phyloP scores from a whole-genome alignment of 1,140 invertebrate genomes.

The Ruditapes philippinarum region DNA sequence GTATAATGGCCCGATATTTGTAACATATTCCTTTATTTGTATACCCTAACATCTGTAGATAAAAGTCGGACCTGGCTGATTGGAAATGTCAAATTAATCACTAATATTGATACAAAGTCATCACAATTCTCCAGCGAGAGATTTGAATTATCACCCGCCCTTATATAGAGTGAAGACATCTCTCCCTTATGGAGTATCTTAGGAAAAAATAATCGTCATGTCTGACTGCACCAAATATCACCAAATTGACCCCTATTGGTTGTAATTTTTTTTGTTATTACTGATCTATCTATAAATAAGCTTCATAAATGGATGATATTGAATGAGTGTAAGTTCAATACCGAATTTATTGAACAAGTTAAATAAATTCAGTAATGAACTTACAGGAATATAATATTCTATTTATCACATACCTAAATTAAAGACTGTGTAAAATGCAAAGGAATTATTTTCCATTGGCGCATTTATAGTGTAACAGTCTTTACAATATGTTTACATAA shows the following conservation, averaged over 20 bases:
- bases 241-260: background rate
- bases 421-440: too few relatives aligned
- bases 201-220: background rate
- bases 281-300: too few relatives aligned
- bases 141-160: background rate
- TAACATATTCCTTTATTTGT: constrained; percentile 53
- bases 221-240: background rate
- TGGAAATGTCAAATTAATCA: constrained; percentile 63
- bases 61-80: constrained; percentile 34
- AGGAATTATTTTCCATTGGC: too few relatives aligned
- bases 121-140: constrained; percentile 36
- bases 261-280: too few relatives aligned
- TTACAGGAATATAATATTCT: too few relatives aligned
- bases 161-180: constrained; percentile 20
- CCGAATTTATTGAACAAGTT: too few relatives aligned
- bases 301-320: too few relatives aligned
- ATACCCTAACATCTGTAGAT: constrained; percentile 45
- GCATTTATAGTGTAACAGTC: too few relatives aligned
- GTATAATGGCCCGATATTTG: constrained; percentile 52
- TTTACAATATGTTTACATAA: too few relatives aligned
- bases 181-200: constrained; percentile 4
- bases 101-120: constrained; percentile 33
- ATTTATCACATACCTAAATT: too few relatives aligned
- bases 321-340: too few relatives aligned
- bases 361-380: too few relatives aligned